These are phyloP conservation scores for Octomys mimax DNA, from an alignment of 2,797 vertebrate genomes.

Conservation along the genomic window DNA sequence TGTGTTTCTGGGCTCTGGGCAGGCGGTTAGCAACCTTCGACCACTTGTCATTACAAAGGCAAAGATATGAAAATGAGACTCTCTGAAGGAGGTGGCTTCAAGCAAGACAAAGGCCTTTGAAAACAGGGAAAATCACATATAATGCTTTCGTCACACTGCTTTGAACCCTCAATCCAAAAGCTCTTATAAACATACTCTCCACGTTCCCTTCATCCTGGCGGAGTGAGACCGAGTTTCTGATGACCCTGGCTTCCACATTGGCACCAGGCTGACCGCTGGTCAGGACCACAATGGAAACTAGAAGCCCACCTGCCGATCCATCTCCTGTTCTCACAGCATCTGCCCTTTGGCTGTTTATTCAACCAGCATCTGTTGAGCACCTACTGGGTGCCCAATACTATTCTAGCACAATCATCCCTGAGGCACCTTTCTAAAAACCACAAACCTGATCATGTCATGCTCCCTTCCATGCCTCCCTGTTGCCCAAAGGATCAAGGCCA, in stretches of 20 bases:
- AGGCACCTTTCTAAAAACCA: not conserved
- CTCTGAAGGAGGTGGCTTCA: not conserved
- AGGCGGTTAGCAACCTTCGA: not conserved
- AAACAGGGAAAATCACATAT: not conserved
- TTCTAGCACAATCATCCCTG: not conserved
- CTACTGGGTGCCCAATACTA: not conserved
- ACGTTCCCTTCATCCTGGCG: not conserved
- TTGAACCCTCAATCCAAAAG: constrained; percentile 33
- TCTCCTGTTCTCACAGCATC: not conserved
- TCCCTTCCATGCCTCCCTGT: not conserved
- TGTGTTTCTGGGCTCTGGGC: not conserved
- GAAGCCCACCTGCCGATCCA: not conserved
- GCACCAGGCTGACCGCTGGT: not conserved
- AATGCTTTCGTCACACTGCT: not conserved
- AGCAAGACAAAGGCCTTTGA: not conserved
- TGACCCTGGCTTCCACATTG: not conserved
- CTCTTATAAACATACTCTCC: not conserved
- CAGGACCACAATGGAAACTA: not conserved
- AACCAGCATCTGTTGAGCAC: not conserved
- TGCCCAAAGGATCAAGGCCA: not conserved
- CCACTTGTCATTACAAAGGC: constrained; percentile 9
- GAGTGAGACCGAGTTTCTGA: not conserved
- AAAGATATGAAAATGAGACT: constrained; percentile 25
- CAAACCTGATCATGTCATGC: too few species aligned
- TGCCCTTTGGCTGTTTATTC: not conserved